Base-by-base conservation (phyloP, 2,888 invertebrate genomes). In the Oscheius onirici region DNA sequence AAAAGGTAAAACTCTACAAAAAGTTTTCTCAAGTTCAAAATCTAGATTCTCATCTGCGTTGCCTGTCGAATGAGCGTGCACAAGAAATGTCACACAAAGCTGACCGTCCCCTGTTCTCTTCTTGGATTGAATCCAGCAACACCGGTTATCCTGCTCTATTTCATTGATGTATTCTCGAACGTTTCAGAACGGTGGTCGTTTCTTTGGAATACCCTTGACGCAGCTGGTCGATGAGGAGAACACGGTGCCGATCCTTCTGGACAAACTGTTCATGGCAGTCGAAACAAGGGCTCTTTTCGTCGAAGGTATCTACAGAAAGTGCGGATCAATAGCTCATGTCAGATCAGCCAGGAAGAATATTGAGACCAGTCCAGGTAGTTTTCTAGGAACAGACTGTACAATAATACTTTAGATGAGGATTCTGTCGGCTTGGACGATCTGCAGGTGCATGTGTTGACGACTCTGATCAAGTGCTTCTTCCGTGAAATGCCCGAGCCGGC, bases 401-500 rank as follows among this genome's bases (percentile, higher is more conserved):
- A 3, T 10, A 24, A n/a, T 26, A 22, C 24, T 24, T 52, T 17
- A 89, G 92, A 92, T 83, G 91, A 91, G 43, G 92, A 92, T 76
- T 91, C 91, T 66, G 91, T 92, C 61, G 91, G 92, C 83, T 92
- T 90, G 69, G 88, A 93, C 77, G 91, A 92, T 80, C 94, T 93
- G 89, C 93, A 93, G 68, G 93, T 95, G 67, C 95, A 95, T 89
- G 95, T 95, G 46, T 90, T 95, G 71, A 93, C 95, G 0, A 93
- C 94, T 44, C 93, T 94, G 41, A 90, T 95, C 72, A 96, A 96
- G 89, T 82, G 88, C 90, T 95, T 95, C 90, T 92, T 95, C 88
- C 91, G 95, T 46, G 95, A 95, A 88, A 92, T 96, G 92, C 94
- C 95, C 17, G 95, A 95, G 88, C 95, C 95, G 22, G 90, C 96